Base-by-base conservation (phyloP, 2,888 invertebrate genomes). In the Lysandra bellargus region DNA sequence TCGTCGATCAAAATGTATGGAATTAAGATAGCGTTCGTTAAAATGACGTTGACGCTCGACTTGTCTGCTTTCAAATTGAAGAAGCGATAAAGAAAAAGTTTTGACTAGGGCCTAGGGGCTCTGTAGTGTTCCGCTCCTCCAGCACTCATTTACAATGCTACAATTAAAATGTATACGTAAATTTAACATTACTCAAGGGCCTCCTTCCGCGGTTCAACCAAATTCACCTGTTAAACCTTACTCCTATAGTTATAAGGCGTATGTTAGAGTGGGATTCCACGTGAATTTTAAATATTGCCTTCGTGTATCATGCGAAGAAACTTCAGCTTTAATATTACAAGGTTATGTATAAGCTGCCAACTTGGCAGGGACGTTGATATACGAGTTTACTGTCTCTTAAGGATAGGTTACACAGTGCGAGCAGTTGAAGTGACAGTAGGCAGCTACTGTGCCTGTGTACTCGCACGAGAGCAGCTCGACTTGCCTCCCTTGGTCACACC, bases 161-260 rank as follows among this genome's bases (percentile, higher is more conserved):
- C 69, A 69, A 14, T 69, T 69, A 69, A 69, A 69, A 69, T 37
- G 37, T 69, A 69, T 69, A 5, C 33, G 69, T 69, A 69, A 69
- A 69, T 69, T 69, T 69, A 69, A 37, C 33, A 69, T 33, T 37
- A 14, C 33, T 17, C 69, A 17, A 1, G 69, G 17, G 69, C 69
- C 69, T 69, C 33, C 69, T 69, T 17, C 17, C 33, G 33, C 6
- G 33, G 12, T 69, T 5, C 12, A 30, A 9, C 23, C 7, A 9
- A 23, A 30, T 4, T 37, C 14, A 14, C 7, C 30, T 64, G 1
- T 37, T 69, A 14, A 37, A 37, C 33, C 33, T 17, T 69, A 37
- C 14, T 1, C 4, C 5, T 14, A 69, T 17, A 33, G 69, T 37
- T 33, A 69, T 69, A 69, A 33, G 33, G 33, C 37, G 5, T 12